Percentiles rank a stretch among this genome's conserved stretches.
Conservation (phyloP, 64 coral and sea anemone species). For the Stichodactyla helianthus region DNA sequence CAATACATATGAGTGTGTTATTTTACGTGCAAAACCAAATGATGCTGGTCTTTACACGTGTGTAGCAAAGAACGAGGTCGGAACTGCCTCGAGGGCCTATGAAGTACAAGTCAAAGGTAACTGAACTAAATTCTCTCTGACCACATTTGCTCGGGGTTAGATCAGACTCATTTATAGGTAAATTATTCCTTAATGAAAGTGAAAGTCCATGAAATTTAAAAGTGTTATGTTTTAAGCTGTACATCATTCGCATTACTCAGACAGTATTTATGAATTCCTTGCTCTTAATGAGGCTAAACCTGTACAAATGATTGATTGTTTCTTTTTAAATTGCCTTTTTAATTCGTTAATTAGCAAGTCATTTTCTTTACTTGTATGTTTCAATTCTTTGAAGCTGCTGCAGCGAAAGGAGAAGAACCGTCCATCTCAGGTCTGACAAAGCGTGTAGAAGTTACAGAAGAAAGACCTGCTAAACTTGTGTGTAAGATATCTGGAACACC, state of each 20-base stretch:
- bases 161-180: background rate
- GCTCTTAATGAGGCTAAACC: background rate
- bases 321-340: too few species aligned
- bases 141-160: background rate
- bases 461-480: constrained; percentile 46
- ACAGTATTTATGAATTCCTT: background rate
- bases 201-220: too few species aligned
- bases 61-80: constrained; percentile 73
- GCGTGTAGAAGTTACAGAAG: constrained; percentile 59
- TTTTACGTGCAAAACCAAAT: constrained; percentile 52
- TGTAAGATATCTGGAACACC: constrained; percentile 69
- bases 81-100: constrained; percentile 58
- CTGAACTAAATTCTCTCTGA: too few species aligned
- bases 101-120: constrained; percentile 54
- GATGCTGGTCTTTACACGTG: constrained; percentile 85
- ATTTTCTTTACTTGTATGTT: background rate
- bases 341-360: background rate
- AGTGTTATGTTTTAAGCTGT: too few species aligned
- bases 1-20: constrained; percentile 46
- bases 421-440: constrained; percentile 46
- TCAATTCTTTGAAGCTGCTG: constrained; percentile 21
- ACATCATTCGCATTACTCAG: too few species aligned
- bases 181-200: background rate
- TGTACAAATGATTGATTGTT: too few species aligned
- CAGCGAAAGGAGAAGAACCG: constrained; percentile 52